phyloP scores from a whole-genome alignment of 2,113 vertebrate species.

The Galbula dea region DNA sequence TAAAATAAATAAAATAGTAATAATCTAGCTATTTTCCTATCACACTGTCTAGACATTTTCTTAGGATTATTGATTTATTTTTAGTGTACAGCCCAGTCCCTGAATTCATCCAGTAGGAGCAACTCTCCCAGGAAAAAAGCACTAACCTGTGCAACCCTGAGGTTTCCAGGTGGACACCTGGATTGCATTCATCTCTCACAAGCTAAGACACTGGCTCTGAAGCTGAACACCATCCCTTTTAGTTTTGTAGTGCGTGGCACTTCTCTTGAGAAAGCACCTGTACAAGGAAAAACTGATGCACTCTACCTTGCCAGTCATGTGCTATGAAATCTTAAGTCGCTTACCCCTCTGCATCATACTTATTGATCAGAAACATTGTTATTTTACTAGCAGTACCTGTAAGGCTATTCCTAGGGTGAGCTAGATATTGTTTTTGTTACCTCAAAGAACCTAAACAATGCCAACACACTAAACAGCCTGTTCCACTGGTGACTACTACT shows the following conservation, averaged over 20 bases:
- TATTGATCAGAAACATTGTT: not conserved
- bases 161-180: not conserved
- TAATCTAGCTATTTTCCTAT: not conserved
- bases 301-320: not conserved
- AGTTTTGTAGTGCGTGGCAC: not conserved
- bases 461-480: not conserved
- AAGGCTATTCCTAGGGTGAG: not conserved
- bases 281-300: not conserved
- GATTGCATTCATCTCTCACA: not conserved
- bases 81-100: not conserved
- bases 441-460: not conserved
- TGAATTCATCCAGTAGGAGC: not conserved
- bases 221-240: not conserved
- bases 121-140: not conserved
- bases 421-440: not conserved
- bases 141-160: not conserved
- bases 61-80: not conserved
- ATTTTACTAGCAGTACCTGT: not conserved
- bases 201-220: not conserved
- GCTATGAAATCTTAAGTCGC: not conserved
- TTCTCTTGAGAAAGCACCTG: not conserved
- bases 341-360: not conserved
- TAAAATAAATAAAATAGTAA: not conserved
- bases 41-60: not conserved
- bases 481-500: not conserved